These are phyloP conservation scores for Tetramorium simillimum DNA, from an alignment of 1,140 invertebrate species.

Conservation along the genomic window DNA sequence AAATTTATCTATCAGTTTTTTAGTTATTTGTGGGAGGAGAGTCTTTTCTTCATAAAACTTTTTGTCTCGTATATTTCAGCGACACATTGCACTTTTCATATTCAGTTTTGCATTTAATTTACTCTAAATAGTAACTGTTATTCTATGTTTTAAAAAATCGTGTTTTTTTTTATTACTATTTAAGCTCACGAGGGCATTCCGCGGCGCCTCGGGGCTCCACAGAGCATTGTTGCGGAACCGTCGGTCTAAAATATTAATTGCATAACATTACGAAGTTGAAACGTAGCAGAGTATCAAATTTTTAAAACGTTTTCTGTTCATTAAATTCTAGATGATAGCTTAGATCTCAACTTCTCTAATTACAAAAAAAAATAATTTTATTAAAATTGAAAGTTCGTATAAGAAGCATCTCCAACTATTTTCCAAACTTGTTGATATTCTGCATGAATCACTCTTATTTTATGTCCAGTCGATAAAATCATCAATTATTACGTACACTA, in stretches of 20 bases:
- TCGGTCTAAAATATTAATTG: conserved; percentile 29
- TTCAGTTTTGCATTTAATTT: conserved; percentile 4
- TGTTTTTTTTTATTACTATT: background rate
- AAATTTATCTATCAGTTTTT: background rate
- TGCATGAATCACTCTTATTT: background rate
- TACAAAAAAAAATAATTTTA: background rate
- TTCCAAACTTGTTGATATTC: background rate
- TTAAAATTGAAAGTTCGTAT: background rate
- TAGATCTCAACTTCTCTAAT: background rate
- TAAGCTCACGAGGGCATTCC: conserved; percentile 13
- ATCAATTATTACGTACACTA: background rate
- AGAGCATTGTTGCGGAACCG: conserved; percentile 12
- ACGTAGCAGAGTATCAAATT: background rate
- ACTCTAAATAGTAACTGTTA: background rate
- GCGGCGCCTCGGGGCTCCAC: background rate
- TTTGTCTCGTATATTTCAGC: background rate
- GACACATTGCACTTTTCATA: background rate
- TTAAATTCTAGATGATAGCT: background rate
- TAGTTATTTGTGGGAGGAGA: background rate
- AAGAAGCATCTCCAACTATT: background rate
- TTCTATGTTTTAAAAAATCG: conserved; percentile 7
- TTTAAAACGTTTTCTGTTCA: conserved; percentile 3
- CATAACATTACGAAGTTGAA: conserved; percentile 19
- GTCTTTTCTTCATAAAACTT: background rate
- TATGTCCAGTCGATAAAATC: background rate